Base-by-base conservation (phyloP, 2,888 invertebrate genomes). In the Hydraecia micacea region DNA sequence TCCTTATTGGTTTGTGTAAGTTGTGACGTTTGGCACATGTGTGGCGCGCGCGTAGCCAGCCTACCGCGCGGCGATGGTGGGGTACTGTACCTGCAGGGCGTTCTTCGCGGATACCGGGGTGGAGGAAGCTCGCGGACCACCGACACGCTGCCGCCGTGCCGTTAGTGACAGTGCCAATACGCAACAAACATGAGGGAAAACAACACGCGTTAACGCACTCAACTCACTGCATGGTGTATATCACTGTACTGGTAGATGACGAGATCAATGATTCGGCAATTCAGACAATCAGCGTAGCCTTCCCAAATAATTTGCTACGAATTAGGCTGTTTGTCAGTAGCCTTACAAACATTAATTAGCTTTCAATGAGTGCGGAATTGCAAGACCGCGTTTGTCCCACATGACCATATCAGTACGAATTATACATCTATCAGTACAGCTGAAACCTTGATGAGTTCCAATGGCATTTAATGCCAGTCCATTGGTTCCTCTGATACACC, bases 81-180 rank as follows among this genome's bases (percentile, higher is more conserved):
- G 92, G 93, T 97, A 97, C 94, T 95, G 97, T 97, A 97, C 97
- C 97, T 97, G 97, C 80, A 97, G 96, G 85, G 97, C 97, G 92
- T 97, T 97, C 96, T 97, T 97, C 89, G 97, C 97, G 86, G 97
- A 97, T 88, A 97, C 94, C 87, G 97, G 97, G 87, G 97, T 97
- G 91, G 97, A 95, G 78, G 97, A 93, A 90, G 97, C 96, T 92
- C 97, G 97, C 87, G 97, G 96, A 89, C 97, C 95, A 90, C 97
- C 95, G 92, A 97, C 96, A 93, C 96, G 94, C 96, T 96, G 96
- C 92, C 92, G 93, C 90, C 93, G 93, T 93, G 94, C 91, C 94
- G 94, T 95, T 96, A 96, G 96, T 96, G 94, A 96, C 94, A 96
- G 95, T 95, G 96, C 96, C 90, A 92, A 95, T 92, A 92, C 95